Percentiles rank a stretch among this genome's conserved stretches.
Conservation (phyloP, 1,140 invertebrate genomes). For the Euura lappo region DNA sequence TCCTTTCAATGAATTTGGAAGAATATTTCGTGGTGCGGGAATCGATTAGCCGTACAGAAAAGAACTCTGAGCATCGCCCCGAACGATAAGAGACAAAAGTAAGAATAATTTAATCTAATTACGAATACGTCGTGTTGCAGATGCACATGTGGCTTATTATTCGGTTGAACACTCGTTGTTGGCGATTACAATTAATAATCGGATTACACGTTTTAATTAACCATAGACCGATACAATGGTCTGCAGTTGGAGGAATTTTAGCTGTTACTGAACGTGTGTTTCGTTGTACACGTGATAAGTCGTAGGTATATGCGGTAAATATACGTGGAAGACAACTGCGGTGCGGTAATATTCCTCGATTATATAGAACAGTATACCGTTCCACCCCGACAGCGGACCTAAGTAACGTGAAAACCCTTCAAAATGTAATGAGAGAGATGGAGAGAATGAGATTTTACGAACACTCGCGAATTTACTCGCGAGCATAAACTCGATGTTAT, state of each 20-base stretch:
- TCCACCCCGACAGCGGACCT: no score
- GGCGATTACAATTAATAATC: neutral
- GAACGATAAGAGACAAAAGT: neutral
- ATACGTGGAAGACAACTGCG: no score
- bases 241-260: no score
- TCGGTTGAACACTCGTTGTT: neutral
- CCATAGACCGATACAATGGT: neutral
- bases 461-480: constrained; percentile 2
- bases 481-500: neutral
- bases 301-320: no score
- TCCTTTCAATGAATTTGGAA: no score
- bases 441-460: neutral
- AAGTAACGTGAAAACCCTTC: neutral
- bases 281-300: no score
- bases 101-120: neutral
- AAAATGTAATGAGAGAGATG: neutral
- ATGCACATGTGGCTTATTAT: no score
- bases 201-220: neutral
- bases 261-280: no score
- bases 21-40: neutral
- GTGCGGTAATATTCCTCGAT: no score
- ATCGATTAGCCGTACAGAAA: neutral
- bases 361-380: no score
- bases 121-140: neutral
- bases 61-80: neutral